Evolutionary conservation across 2,797 vertebrate species (phyloP), one percentile per base, ranked within the genome.

Genomic region (Ctenochaetus hawaiiensis): DNA sequence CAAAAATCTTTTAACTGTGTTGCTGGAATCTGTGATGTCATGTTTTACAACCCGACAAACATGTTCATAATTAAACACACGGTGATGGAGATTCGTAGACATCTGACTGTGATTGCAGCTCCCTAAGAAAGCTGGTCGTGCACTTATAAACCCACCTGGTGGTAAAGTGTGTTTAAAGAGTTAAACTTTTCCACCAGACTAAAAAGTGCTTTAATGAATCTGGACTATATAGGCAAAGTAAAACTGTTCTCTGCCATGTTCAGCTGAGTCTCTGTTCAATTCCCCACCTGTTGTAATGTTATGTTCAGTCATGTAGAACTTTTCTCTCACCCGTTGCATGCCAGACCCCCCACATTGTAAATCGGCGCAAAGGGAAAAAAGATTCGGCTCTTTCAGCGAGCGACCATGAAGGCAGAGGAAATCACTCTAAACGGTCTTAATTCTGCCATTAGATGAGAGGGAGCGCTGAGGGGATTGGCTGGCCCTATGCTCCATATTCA

Each of bases 381-480:
- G 90, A 92, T 93, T 93, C 89, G 68, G 89, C 81, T 92, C 90
- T 94, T 92, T 94, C 82, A 90, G 90, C 93, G 87, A 91, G 89
- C 83, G 83, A 84, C 91, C 85, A 90, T 90, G 93, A 93, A 95
- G 92, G 91, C 95, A 93, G 95, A 96, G 95, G 95, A 99, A 99
- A 99, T 99, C 97, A 97, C 96, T 97, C 96, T 97, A 98, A 99
- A 99, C 96, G 96, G 96, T 97, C 95, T 97, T 98, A 98, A 98
- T 99, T 97, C 96, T 96, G 96, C 97, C 96, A 98, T 99, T 98
- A 97, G 96, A 94, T 75, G 96, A 96, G 96, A 96, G 96, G 96
- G 94, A 93, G 92, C 74, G 65, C 90, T 54, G 90, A 94, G 96
- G 96, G 96, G 96, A 98, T 97, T 97, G 97, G 97, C 96, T 96